Base-by-base conservation (phyloP, 1,140 invertebrate species). In the Physella acuta region DNA sequence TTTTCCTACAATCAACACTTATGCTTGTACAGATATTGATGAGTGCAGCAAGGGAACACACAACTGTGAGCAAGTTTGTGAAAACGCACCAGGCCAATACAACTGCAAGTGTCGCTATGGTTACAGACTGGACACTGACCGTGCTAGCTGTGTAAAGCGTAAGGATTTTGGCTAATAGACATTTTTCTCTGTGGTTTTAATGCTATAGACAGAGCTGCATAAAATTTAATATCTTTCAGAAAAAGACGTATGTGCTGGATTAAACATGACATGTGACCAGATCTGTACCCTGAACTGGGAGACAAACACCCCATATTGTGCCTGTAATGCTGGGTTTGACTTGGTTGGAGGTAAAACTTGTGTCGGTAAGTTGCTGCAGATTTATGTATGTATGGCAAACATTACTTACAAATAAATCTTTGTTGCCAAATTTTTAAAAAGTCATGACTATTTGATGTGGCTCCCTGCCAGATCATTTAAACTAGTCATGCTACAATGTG, bases 31-130 rank as follows among this genome's bases (percentile, higher is more conserved):
- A 63, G 61, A 63, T n/a, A 63, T 63, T 28, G 61, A 63, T 63
- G 61, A 63, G 24, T 63, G 61, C 30, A 4, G 17, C 30, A 63
- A 2, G 1, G 14, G 30, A 3, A 49, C 26, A 2, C 16, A 63
- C 24, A 24, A 51, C 61, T 63, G 61, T 63, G 37, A 63, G 39
- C 61, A 63, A 16, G 8, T 26, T 1, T 63, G 61, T 63, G 61
- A 63, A 30, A 63, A 63, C n/a, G 30, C 33, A 3, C 37, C 36
- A 30, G 61, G 61, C 34, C 4, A 26, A 20, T 51, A 44, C 39
- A 63, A 63, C 61, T 63, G 61, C 39, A 17, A 63, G 3, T 63
- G 61, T 31, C 30, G 26, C 24, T 31, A 26, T 28, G 61, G 61
- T 26, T 63, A 49, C 61, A 44, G 37, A 26, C 30, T 63, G n/a